Conservation (phyloP, 2,797 vertebrate genomes). For the Labeo calbasu region DNA sequence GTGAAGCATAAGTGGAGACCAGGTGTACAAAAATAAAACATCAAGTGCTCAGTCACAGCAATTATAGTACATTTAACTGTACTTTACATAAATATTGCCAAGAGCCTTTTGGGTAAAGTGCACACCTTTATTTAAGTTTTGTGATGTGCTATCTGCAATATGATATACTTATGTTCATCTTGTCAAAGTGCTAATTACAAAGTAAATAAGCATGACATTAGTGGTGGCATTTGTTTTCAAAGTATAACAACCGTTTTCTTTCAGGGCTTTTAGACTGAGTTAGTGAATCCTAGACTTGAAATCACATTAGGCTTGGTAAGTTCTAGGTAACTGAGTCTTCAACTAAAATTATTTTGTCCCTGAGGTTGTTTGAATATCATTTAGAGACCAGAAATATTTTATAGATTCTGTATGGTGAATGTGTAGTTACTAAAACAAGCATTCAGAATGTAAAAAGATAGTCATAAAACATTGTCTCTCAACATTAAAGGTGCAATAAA, state of each 20-base stretch:
- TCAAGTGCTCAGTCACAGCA: slow-evolving; percentile 37
- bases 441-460: neutral
- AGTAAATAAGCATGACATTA: neutral
- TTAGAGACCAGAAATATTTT: neutral
- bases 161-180: slow-evolving; percentile 20
- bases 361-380: neutral
- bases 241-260: neutral
- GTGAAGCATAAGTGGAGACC: slow-evolving; percentile 49
- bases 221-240: neutral
- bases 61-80: slow-evolving; percentile 28
- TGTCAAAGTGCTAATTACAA: slow-evolving; percentile 18
- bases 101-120: neutral
- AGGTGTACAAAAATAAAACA: slow-evolving; percentile 45
- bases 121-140: neutral
- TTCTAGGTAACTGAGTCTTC: neutral
- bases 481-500: too few relatives aligned
- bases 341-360: neutral
- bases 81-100: neutral
- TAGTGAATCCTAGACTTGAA: slow-evolving; percentile 16
- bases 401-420: slow-evolving; percentile 7
- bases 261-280: slow-evolving; percentile 10
- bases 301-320: slow-evolving; percentile 19
- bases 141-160: neutral
- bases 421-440: neutral
- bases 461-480: neutral